phyloP scores from a whole-genome alignment of 2,113 vertebrate genomes.

The Tetraodon nigroviridis region DNA sequence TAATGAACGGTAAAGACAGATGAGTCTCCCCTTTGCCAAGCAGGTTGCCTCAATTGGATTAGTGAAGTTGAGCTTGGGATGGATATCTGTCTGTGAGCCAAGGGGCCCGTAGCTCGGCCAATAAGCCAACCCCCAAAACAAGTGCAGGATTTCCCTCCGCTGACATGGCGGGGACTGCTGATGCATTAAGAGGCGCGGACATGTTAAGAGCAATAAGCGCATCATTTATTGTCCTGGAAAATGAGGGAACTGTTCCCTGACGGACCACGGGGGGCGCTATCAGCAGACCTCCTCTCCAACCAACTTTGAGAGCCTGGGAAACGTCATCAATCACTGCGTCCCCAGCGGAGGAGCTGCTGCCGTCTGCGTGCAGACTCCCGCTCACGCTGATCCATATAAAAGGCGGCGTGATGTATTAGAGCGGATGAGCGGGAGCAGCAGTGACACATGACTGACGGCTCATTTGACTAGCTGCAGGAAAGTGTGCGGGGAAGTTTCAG shows the following conservation, averaged over 20 bases:
- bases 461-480: slow-evolving; percentile 73
- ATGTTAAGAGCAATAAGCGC: slow-evolving; percentile 49
- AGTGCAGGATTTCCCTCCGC: slow-evolving; percentile 50
- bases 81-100: slow-evolving; percentile 70
- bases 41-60: slow-evolving; percentile 69
- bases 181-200: slow-evolving; percentile 35
- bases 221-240: slow-evolving; percentile 39
- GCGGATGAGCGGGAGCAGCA: slow-evolving; percentile 62
- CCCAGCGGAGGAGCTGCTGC: slow-evolving; percentile 44
- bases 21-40: slow-evolving; percentile 66
- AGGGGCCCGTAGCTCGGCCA: slow-evolving; percentile 56
- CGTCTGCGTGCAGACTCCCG: slow-evolving; percentile 50
- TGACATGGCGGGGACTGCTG: slow-evolving; percentile 23
- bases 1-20: slow-evolving; percentile 74
- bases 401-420: slow-evolving; percentile 73
- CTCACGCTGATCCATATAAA: slow-evolving; percentile 67
- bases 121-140: slow-evolving; percentile 57
- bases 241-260: slow-evolving; percentile 26
- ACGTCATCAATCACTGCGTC: slow-evolving; percentile 68
- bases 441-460: slow-evolving; percentile 76
- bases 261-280: slow-evolving; percentile 44
- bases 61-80: slow-evolving; percentile 60
- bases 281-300: slow-evolving; percentile 52
- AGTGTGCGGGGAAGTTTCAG: slow-evolving; percentile 73
- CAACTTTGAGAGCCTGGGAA: slow-evolving; percentile 57